Base-by-base conservation (phyloP, 2,888 invertebrate genomes). In the Taenaris catops region DNA sequence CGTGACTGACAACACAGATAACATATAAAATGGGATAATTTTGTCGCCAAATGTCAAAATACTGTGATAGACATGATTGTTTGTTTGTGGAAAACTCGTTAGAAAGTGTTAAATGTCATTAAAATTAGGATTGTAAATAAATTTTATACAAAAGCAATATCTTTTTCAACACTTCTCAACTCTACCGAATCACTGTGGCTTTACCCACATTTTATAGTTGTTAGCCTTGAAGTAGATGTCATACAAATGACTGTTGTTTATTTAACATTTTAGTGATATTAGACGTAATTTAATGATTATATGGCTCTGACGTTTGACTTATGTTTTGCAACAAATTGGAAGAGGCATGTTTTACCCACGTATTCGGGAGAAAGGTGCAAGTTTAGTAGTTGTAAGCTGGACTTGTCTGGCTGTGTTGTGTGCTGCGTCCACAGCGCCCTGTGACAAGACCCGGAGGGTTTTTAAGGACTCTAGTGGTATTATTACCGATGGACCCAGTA, bases 401-500 rank as follows among this genome's bases (percentile, higher is more conserved):
- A 72, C 72, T 60, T 84, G 78, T 51, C 63, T 87, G 45, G 73
- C 71, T 46, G 83, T 83, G 29, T 59, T 83, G 49, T 84, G 86
- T 61, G 74, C 80, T 53, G 84, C 87, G 44, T 80, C 79, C 49
- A 79, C 84, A 38, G 89, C 90, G 48, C 91, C 94, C 49, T 96
- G 96, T 86, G 94, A 96, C 88, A 93, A 94, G 63, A 92, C 94
- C 42, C 90, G 96, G 54, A 91, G 93, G 69, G 91, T 95, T 21
- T 93, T 95, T 56, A 93, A 91, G 8, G 92, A 93, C 42, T 89
- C 92, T 25, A 94, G 92, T 88, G 97, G 97, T 26, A 90, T 94
- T 51, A 94, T 97, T 55, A 94, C 95, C 44, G 96, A 97, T 88
- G 96, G 97, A 27, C 94, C 95, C 12, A 90, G 91, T 46, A 94